Evolutionary conservation across 2,888 invertebrate genomes (phyloP).

Genomic region (Listrodromus nycthemerus): DNA sequence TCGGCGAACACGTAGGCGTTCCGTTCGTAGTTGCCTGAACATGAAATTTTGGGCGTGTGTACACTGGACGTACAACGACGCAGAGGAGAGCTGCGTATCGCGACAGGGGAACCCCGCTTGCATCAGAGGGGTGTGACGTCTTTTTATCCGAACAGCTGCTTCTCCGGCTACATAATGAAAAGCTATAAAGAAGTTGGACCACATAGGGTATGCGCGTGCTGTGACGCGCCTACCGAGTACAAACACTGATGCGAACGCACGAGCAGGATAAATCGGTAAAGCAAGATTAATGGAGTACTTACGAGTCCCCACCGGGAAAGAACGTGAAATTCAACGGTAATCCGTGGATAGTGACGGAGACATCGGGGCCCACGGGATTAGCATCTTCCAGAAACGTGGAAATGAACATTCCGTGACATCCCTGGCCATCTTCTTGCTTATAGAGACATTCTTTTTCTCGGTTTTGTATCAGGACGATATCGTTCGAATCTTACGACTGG

Average conservation of each 20-base stretch:
- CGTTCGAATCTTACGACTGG: conserved; percentile 25
- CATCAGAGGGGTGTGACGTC: conserved; percentile 77
- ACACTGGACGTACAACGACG: conserved; percentile 33
- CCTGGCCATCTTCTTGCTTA: conserved; percentile 32
- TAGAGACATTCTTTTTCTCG: conserved; percentile 29
- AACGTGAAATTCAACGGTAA: conserved; percentile 70
- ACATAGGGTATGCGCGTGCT: conserved; percentile 78
- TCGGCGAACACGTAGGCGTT: conserved; percentile 4
- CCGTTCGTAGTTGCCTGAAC: background rate
- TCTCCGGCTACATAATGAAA: conserved; percentile 76
- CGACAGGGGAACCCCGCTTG: conserved; percentile 61
- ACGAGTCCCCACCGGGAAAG: conserved; percentile 35
- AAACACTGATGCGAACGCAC: conserved; percentile 52
- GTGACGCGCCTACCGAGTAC: conserved; percentile 77
- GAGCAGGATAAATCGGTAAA: conserved; percentile 73
- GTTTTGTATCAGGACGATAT: background rate
- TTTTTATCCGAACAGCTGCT: conserved; percentile 77
- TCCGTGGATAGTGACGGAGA: conserved; percentile 67
- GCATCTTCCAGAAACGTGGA: conserved; percentile 65
- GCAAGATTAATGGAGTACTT: conserved; percentile 78
- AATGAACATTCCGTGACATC: conserved; percentile 61
- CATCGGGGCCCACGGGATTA: conserved; percentile 60
- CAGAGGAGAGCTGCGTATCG: conserved; percentile 36
- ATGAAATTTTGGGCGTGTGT: conserved; percentile 3
- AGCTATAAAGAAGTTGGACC: conserved; percentile 79